phyloP scores from a whole-genome alignment of 2,113 vertebrate species.

The Balaenoptera acutorostrata region DNA sequence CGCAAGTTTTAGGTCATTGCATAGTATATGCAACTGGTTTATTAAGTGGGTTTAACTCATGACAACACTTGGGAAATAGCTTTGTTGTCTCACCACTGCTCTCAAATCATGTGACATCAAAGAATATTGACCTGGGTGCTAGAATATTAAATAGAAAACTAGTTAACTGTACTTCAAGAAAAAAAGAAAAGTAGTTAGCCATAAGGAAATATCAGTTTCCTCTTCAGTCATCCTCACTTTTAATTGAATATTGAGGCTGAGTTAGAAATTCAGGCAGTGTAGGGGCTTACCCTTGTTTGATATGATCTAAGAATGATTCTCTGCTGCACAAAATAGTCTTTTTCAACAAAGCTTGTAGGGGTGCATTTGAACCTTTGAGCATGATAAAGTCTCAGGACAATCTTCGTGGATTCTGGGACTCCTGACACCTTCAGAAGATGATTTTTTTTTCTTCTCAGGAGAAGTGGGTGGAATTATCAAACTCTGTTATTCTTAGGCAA shows the following conservation, averaged over 20 bases:
- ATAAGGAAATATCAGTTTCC: neutral
- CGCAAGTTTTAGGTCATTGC: conserved; percentile 21
- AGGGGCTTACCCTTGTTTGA: neutral
- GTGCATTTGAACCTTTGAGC: neutral
- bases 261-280: neutral
- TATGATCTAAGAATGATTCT: neutral
- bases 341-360: neutral
- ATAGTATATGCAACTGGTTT: neutral
- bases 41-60: neutral
- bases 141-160: conserved; percentile 13
- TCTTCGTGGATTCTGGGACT: neutral
- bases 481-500: neutral
- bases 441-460: neutral
- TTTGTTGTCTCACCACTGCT: neutral
- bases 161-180: neutral
- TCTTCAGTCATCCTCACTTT: neutral
- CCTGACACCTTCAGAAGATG: neutral
- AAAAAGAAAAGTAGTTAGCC: neutral
- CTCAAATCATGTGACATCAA: neutral
- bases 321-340: neutral
- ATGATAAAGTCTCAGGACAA: neutral
- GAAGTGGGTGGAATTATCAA: neutral
- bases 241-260: neutral
- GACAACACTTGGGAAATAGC: neutral
- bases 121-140: conserved; percentile 27